Percentiles rank a stretch among this genome's conserved stretches.
Conservation (phyloP, 1,140 invertebrate species). For the Drosophila oshimai region DNA sequence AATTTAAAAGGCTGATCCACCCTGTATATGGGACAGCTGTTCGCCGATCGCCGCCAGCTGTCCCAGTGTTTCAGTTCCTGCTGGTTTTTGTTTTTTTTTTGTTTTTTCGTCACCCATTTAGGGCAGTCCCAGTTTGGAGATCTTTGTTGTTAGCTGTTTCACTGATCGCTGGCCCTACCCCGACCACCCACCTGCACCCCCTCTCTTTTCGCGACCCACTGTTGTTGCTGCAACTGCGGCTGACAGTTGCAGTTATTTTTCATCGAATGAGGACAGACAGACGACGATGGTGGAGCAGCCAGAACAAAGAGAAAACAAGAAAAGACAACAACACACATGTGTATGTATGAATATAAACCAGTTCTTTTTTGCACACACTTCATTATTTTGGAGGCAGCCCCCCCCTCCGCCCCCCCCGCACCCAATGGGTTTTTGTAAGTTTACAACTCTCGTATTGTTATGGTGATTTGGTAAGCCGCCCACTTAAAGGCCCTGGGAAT, state of each 20-base stretch:
- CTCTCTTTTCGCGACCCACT: slow-evolving; percentile 3
- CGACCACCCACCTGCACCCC: background rate
- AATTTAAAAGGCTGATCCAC: background rate
- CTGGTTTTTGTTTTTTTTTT: too few species aligned
- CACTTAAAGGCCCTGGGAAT: slow-evolving; percentile 15
- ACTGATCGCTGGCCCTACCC: background rate
- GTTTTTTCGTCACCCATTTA: slow-evolving; percentile 6
- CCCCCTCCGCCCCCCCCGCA: background rate
- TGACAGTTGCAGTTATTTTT: slow-evolving; percentile 79
- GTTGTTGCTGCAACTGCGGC: slow-evolving; percentile 41
- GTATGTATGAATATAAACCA: slow-evolving; percentile 57
- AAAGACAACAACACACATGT: slow-evolving; percentile 47
- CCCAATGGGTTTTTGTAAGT: background rate
- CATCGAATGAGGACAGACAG: slow-evolving; percentile 71
- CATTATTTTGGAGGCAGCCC: slow-evolving; percentile 56
- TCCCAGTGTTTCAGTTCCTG: background rate
- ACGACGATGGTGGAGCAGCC: slow-evolving; percentile 8
- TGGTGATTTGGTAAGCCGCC: slow-evolving; percentile 2
- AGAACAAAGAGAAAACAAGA: slow-evolving; percentile 80
- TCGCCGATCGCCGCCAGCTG: slow-evolving; percentile 7
- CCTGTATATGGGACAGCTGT: background rate
- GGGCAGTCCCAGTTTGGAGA: slow-evolving; percentile 15
- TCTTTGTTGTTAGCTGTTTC: background rate
- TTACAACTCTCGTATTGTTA: slow-evolving; percentile 31
- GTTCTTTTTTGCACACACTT: slow-evolving; percentile 76